These are phyloP conservation scores for Hemiscyllium ocellatum DNA, from an alignment of 2,113 vertebrate species.

Conservation along the genomic window DNA sequence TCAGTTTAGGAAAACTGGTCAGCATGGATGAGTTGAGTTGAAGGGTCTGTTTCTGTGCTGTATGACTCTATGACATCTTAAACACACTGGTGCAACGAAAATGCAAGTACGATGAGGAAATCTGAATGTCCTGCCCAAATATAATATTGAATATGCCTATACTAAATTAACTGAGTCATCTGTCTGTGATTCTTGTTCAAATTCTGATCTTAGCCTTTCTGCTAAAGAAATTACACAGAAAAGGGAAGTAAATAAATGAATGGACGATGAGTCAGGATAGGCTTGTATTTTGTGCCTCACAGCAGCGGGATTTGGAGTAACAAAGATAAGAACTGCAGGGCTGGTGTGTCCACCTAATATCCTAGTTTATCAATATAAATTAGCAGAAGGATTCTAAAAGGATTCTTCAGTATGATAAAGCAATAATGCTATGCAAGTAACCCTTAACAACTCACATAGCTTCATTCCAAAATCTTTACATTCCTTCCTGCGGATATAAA, in stretches of 20 bases:
- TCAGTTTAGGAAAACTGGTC: no score
- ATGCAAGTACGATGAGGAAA: not conserved
- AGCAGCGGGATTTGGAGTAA: not conserved
- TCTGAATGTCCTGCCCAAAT: not conserved
- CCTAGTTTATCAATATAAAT: not conserved
- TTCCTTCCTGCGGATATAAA: not conserved
- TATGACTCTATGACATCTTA: no score
- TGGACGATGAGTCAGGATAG: not conserved
- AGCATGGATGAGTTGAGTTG: no score
- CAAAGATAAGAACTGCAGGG: not conserved
- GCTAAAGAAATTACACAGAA: not conserved
- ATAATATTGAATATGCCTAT: not conserved
- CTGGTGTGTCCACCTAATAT: not conserved
- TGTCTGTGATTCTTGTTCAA: not conserved
- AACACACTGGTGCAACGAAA: not conserved
- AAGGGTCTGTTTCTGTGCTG: no score
- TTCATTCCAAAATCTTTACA: not conserved
- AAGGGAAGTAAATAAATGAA: slow-evolving; percentile 14
- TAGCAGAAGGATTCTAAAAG: not conserved
- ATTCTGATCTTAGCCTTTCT: not conserved
- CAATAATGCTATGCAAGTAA: not conserved
- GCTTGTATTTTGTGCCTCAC: not conserved
- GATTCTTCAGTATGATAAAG: not conserved
- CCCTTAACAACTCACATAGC: not conserved
- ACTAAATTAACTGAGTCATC: not conserved